A percentile compares a stretch with the other conserved stretches of the same genome.
phyloP scores from a whole-genome alignment of 1,140 invertebrate species.

The Drosophila truncata region DNA sequence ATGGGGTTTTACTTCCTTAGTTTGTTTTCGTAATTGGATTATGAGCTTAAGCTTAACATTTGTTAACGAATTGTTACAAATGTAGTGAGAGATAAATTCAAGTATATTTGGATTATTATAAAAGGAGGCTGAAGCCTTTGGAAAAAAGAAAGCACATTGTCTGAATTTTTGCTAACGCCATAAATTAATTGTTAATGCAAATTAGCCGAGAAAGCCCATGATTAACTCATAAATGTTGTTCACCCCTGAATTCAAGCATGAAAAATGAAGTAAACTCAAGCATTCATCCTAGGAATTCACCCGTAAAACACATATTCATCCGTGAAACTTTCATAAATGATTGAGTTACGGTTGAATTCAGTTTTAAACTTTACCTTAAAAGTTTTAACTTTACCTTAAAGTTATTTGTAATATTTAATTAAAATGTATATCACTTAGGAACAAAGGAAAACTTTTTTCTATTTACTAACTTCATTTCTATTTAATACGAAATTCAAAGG shows the following conservation, averaged over 20 bases:
- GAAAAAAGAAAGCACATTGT: background rate
- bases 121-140: background rate
- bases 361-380: background rate
- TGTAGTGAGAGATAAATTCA: background rate
- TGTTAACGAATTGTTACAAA: background rate
- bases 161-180: background rate
- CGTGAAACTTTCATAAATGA: background rate
- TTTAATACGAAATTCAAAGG: background rate
- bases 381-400: background rate
- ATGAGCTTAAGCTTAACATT: slow-evolving; percentile 1
- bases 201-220: slow-evolving; percentile 2
- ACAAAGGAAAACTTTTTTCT: too few species aligned
- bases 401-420: background rate
- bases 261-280: background rate
- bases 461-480: too few species aligned
- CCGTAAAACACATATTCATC: slow-evolving; percentile 3
- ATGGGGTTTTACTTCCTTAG: background rate
- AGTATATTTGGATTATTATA: background rate
- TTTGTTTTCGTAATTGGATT: background rate
- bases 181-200: background rate
- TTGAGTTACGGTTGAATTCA: slow-evolving; percentile 1
- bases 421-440: too few species aligned
- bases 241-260: slow-evolving; percentile 11
- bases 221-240: slow-evolving; percentile 2
- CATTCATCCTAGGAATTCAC: background rate